phyloP scores from a whole-genome alignment of 1,140 invertebrate genomes.

The Drosophila prosaltans region DNA sequence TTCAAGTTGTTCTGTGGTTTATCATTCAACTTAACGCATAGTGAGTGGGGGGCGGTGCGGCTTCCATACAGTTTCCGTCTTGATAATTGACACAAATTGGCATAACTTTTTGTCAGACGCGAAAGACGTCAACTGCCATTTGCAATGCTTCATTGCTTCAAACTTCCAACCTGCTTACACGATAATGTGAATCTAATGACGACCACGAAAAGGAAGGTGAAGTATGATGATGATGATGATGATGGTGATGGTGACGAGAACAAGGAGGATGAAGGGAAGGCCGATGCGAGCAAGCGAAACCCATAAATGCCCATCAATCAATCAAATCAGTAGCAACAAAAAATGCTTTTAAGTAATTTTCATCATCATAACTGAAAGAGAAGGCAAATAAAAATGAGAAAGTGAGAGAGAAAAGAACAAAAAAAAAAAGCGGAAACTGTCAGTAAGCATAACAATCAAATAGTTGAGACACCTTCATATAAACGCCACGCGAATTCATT shows the following conservation, averaged over 20 bases:
- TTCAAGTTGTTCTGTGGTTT: too few species aligned
- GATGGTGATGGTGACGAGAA: conserved; percentile 65
- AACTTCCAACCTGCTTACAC: conserved; percentile 48
- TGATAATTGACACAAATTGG: conserved; percentile 80
- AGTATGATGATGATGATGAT: conserved; percentile 65
- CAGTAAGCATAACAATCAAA: conserved; percentile 80
- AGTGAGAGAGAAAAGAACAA: not conserved
- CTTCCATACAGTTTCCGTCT: conserved; percentile 1
- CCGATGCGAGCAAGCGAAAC: conserved; percentile 10
- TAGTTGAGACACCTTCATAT: conserved; percentile 45
- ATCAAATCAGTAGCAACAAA: conserved; percentile 71
- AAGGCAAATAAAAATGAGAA: not conserved
- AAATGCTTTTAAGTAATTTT: conserved; percentile 81
- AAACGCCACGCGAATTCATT: not conserved
- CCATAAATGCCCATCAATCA: conserved; percentile 78
- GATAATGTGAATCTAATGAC: conserved; percentile 80
- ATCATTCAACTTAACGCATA: too few species aligned
- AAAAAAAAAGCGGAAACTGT: conserved; percentile 42
- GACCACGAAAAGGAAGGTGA: conserved; percentile 4
- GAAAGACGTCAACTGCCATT: conserved; percentile 75
- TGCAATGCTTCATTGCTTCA: conserved; percentile 65
- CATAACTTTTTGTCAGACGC: conserved; percentile 75
- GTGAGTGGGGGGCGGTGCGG: too few species aligned
- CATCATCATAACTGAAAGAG: conserved; percentile 54
- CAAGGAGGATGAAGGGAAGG: conserved; percentile 34